Evolutionary conservation across 2,113 vertebrate species (phyloP), one percentile per base, ranked within the genome.

Genomic region (Oophaga pumilio): DNA sequence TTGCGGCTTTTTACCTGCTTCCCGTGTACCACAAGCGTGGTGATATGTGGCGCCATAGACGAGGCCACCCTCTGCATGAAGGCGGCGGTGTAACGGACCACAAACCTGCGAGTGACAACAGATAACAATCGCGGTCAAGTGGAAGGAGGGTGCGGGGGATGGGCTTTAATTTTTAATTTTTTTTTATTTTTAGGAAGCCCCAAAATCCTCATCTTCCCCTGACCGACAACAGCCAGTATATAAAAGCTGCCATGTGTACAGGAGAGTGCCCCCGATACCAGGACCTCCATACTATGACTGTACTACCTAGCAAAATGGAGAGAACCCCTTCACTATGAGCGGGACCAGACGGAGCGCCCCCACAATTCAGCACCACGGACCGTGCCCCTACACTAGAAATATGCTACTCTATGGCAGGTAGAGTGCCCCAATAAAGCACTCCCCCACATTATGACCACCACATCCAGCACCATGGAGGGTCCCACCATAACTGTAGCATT

Each of bases 11-110:
- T 95, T 99, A 99, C 97, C 98, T 99, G 98, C 93, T 98, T 99
- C 93, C 97, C 97, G 90, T 98, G 95, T 94, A 99, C 98, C 95
- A 99, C 93, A 90, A 99, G 94, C 90, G 97, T 97, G 91, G 98
- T 99, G 95, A 99, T 96, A 94, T 98, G 97, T 90, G 97, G 97
- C 89, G 97, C 95, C 95, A 99, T 96, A 94, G 97, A 98, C 94
- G 97, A 94, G 93, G 97, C 96, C 91, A 95, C 95, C 96, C 95
- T 97, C 97, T 96, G 95, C 91, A 93, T 95, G 94, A 96, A 95
- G 89, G 94, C 96, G 90, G 97, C 98, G 91, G 96, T 93, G 64
- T 95, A 95, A 91, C 97, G 97, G 84, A 99, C 96, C 92, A 95
- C 96, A 96, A 97, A 93, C 98, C 98, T 97, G 94, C 89, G 76